Base-by-base conservation (phyloP, 23 tunicate genomes). In the Styela clava region DNA sequence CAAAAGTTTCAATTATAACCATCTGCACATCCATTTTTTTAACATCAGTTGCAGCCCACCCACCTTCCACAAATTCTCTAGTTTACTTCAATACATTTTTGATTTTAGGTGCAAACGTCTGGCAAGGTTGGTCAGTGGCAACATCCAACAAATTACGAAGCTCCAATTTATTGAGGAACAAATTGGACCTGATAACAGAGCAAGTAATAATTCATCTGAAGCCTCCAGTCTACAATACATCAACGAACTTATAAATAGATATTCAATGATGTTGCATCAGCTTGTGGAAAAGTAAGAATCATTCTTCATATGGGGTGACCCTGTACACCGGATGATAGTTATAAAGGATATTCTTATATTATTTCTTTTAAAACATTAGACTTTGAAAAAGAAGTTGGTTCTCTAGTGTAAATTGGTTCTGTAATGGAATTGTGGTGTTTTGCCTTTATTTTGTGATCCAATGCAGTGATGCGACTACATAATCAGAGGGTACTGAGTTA, bases 161-260 rank as follows among this genome's bases (percentile, higher is more conserved):
- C 64, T 76, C 34, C 77, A 31, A 35, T 27, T 34, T 34, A 21
- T 71, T 29, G 35, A 34, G 35, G 34, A 21, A 28, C 35, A 34
- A 29, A 71, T 28, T 71, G 77, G 24, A 27, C 77, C 77, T 21
- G 56, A 44, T 44, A 44, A 44, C 12, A 7, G 56, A 44, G 5
- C 77, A 71, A 2, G 9, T 3, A 61, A 61, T 22, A n/a, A 33
- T 31, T 73, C 81, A 36, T 7, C 26, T 24, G 31, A 44, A 5
- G 30, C 65, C 5, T 2, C 64, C 5, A 76, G 56, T 28, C 65
- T 63, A 31, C 62, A 65, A 31, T 76, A 29, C 51, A 88, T 83
- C 70, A 72, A 84, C 64, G 74, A 85, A 65, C 88, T 84, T 23
- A 64, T 79, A 9, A 68, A 69, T 28, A 65, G 74, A 68, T 61